Conservation (phyloP, 2,113 vertebrate genomes). For the Equus quagga region DNA sequence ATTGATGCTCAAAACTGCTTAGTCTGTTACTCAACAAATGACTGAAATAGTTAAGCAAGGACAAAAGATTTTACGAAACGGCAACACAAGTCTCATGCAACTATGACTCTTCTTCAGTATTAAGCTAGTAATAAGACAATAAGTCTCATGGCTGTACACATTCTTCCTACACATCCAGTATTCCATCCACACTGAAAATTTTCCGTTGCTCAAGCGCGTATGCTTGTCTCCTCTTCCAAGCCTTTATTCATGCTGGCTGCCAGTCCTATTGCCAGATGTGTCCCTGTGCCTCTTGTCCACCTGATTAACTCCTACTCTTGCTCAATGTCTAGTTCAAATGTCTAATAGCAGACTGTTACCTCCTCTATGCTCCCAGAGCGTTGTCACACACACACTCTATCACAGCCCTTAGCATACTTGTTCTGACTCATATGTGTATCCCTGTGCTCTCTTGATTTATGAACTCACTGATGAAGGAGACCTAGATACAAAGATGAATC, state of each 20-base stretch:
- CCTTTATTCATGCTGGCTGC: neutral
- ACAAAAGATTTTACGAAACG: neutral
- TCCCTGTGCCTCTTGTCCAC: neutral
- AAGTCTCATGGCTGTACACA: neutral
- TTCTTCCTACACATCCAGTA: neutral
- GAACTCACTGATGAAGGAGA: slow-evolving; percentile 7
- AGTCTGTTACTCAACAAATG: neutral
- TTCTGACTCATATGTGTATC: neutral
- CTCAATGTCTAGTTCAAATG: neutral
- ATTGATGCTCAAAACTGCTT: neutral
- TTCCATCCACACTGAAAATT: neutral
- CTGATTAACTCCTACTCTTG: neutral
- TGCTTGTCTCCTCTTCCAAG: neutral
- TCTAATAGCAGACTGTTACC: neutral
- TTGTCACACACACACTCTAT: neutral
- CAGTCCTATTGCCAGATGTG: neutral
- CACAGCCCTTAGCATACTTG: neutral
- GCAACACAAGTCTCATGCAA: neutral
- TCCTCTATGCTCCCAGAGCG: neutral
- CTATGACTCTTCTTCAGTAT: neutral
- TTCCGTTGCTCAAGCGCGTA: neutral
- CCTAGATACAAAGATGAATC: neutral
- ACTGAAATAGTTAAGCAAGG: neutral
- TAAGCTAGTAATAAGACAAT: neutral
- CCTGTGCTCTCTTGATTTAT: neutral